Evolutionary conservation across 2,888 invertebrate species (phyloP), one percentile per base, ranked within the genome.

Genomic region (Stenodema calcarata): DNA sequence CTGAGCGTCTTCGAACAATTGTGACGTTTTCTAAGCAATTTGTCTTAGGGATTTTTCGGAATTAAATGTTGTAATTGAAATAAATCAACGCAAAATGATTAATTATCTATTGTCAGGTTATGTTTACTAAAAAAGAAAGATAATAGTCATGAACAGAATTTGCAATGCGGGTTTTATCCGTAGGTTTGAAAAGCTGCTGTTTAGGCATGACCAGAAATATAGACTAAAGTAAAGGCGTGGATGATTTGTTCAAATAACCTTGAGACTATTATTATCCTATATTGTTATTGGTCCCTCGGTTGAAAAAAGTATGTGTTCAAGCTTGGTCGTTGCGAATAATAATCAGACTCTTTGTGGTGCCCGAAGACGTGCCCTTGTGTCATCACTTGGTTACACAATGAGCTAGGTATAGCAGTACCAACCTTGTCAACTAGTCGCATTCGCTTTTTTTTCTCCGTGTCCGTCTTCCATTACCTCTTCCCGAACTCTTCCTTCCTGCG

Each of bases 371-470:
- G 78, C 9, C 78, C 44, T 78, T 44, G 78, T 11, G 23, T n/a
- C 44, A 44, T 44, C 44, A 44, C 44, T 42, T 44, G 78, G 42
- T 78, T 78, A 78, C 44, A 28, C n/a, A 44, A 44, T 44, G 44
- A 44, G 30, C 35, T 35, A 23, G 30, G 30, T 14, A n/a, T 70
- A 27, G 27, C 30, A 18, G 73, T 44, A 28, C 44, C 44, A 78
- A 78, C 78, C 78, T 78, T 78, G 78, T 44, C 41, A 27, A 18
- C 73, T 30, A 73, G 30, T 73, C 78, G 16, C 41, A 76, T 76
- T 42, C 42, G 42, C 76, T 70, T 30, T 11, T 54, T 54, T 73
- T 41, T 73, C 35, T 18, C 41, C 41, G 11, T 70, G 28, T 70
- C 70, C 28, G 73, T 73, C 78, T 78, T 44, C 12, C 16, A 42